A percentile compares a stretch with the other conserved stretches of the same genome.
Conservation (phyloP, 1,140 invertebrate genomes). For the Papilio machaon region DNA sequence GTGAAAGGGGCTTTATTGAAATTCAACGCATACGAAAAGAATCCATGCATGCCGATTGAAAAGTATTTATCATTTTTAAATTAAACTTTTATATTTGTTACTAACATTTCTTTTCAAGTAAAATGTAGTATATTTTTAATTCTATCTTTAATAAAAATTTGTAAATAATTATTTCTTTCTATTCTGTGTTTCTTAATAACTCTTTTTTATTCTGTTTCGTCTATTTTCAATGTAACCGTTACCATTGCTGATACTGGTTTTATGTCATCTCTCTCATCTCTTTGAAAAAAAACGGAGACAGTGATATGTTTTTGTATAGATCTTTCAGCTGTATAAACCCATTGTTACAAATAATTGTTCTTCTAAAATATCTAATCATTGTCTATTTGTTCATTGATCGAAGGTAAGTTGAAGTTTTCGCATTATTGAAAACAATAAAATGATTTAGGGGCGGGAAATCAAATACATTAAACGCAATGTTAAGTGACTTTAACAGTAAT, state of each 20-base stretch:
- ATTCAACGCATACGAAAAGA: conserved; percentile 64
- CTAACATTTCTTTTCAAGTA: neutral
- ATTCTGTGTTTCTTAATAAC: conserved; percentile 20
- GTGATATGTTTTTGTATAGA: neutral
- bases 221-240: neutral
- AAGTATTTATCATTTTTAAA: conserved; percentile 52
- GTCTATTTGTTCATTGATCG: neutral
- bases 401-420: neutral
- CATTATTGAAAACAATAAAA: no score
- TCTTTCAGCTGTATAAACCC: neutral
- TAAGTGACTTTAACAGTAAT: no score
- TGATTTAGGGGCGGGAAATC: no score
- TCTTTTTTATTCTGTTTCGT: neutral
- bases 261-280: neutral
- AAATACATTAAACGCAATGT: no score
- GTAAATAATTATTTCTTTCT: conserved; percentile 28
- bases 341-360: neutral
- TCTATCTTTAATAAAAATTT: neutral
- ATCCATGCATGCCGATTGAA: conserved; percentile 58
- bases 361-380: neutral
- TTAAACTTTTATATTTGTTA: neutral
- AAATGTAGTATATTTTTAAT: neutral
- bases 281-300: neutral
- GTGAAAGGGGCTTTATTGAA: conserved; percentile 67
- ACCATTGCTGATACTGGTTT: neutral